Percentiles rank a stretch among this genome's conserved stretches.
These are phyloP conservation scores for Callyntrura guangdongensis DNA, from an alignment of 2,888 invertebrate genomes.

Conservation along the genomic window DNA sequence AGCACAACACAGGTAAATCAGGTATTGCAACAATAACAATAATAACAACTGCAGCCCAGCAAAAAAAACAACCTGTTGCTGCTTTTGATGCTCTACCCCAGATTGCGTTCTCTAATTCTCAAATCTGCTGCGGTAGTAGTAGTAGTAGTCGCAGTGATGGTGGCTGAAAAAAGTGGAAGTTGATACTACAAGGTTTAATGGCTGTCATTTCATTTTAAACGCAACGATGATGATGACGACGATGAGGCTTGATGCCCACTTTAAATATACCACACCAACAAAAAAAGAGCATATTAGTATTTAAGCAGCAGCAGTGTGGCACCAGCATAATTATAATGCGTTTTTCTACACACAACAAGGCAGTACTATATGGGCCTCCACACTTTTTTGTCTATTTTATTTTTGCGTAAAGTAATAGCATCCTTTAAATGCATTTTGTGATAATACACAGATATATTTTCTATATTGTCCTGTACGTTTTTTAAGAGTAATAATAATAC, in stretches of 20 bases:
- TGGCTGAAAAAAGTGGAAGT: constrained; percentile 70
- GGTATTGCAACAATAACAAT: constrained; percentile 65
- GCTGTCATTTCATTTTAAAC: constrained; percentile 73
- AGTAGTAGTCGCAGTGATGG: neutral
- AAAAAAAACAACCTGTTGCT: constrained; percentile 69
- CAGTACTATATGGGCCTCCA: neutral
- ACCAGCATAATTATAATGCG: neutral
- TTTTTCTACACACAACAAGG: neutral
- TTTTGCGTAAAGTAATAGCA: neutral
- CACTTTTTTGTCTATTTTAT: neutral
- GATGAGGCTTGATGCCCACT: constrained; percentile 36
- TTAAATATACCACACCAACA: constrained; percentile 33
- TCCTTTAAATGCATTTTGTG: neutral
- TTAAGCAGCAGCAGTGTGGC: too few relatives aligned
- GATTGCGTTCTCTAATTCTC: neutral
- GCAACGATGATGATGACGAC: neutral
- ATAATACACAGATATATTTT: too few relatives aligned
- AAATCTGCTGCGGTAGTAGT: constrained; percentile 17
- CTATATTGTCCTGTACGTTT: constrained; percentile 1
- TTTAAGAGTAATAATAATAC: neutral
- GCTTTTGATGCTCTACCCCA: neutral
- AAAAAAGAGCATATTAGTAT: too few relatives aligned
- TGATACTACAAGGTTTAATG: constrained; percentile 75
- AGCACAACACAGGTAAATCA: constrained; percentile 68
- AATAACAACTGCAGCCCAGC: constrained; percentile 20